Conservation (phyloP, 2,888 invertebrate genomes). For the Drosophila paranaensis region DNA sequence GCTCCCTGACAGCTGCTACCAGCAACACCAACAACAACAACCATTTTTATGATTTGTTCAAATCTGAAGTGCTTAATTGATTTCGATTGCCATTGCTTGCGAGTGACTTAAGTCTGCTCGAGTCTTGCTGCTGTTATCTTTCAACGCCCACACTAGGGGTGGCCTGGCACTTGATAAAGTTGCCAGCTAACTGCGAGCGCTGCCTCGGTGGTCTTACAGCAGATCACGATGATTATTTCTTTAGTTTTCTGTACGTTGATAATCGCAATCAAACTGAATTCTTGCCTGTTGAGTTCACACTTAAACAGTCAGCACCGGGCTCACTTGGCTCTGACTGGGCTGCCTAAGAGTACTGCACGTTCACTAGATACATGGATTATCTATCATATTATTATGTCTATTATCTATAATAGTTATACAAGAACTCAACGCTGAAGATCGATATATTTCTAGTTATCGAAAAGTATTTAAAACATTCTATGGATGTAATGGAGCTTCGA, state of each 20-base stretch:
- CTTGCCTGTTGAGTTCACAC: too few relatives aligned
- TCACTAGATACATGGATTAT: background rate
- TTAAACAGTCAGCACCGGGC: too few relatives aligned
- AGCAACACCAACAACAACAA: slow-evolving; percentile 8
- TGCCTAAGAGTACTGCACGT: background rate
- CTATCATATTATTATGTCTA: too few relatives aligned
- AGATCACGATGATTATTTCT: background rate
- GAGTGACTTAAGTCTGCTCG: slow-evolving; percentile 13
- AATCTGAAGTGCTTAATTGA: slow-evolving; percentile 68
- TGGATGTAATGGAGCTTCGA: too few relatives aligned
- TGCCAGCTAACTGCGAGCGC: slow-evolving; percentile 13
- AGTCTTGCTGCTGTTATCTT: slow-evolving; percentile 20
- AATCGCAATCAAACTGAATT: background rate
- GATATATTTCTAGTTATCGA: too few relatives aligned
- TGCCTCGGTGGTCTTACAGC: slow-evolving; percentile 38
- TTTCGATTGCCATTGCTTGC: slow-evolving; percentile 46
- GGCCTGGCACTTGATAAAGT: slow-evolving; percentile 25
- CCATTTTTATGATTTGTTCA: slow-evolving; percentile 56
- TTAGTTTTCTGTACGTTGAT: background rate
- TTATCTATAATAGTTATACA: too few relatives aligned
- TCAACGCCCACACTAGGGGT: slow-evolving; percentile 38
- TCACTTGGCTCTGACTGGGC: background rate
- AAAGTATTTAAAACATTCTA: too few relatives aligned
- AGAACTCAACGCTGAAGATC: too few relatives aligned
- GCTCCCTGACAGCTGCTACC: slow-evolving; percentile 45